Evolutionary conservation across 2,797 vertebrate genomes (phyloP).

Genomic region (Erpetoichthys calabaricus): DNA sequence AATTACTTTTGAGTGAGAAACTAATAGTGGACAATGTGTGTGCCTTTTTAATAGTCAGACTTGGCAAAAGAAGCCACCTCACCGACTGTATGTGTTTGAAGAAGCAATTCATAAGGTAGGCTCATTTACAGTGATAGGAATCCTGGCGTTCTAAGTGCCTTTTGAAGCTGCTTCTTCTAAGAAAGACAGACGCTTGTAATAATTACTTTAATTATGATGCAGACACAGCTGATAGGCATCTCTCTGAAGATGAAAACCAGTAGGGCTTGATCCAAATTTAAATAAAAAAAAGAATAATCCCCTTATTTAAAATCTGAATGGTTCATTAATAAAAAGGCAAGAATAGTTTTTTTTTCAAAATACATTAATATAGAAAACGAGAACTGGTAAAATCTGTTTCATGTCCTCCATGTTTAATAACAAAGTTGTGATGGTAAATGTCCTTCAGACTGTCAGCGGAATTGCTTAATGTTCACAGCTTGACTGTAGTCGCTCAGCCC

Average conservation of each 20-base stretch:
- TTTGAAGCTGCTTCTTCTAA: slow-evolving; percentile 14
- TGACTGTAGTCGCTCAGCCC: no score
- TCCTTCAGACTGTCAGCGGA: no score
- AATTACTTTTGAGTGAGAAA: no score
- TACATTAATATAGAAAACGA: no score
- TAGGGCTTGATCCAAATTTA: slow-evolving; percentile 11
- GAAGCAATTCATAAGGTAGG: slow-evolving; percentile 2
- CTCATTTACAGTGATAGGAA: slow-evolving; percentile 1
- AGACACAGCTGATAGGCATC: slow-evolving; percentile 14
- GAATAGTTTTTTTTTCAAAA: no score
- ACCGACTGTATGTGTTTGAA: background rate
- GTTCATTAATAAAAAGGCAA: slow-evolving; percentile 4
- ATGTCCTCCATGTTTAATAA: no score
- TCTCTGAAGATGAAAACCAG: slow-evolving; percentile 18
- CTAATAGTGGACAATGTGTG: no score
- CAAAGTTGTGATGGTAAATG: no score
- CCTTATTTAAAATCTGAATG: slow-evolving; percentile 14
- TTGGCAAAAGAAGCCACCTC: no score
- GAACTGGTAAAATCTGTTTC: no score
- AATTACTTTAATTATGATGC: slow-evolving; percentile 18
- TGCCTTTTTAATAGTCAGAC: no score
- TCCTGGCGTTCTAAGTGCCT: slow-evolving; percentile 1
- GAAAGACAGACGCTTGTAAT: slow-evolving; percentile 9
- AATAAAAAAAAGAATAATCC: slow-evolving; percentile 8
- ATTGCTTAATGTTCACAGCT: no score